These are phyloP conservation scores for Craterocephalus amniculus DNA, from an alignment of 2,797 vertebrate species.

Conservation along the genomic window DNA sequence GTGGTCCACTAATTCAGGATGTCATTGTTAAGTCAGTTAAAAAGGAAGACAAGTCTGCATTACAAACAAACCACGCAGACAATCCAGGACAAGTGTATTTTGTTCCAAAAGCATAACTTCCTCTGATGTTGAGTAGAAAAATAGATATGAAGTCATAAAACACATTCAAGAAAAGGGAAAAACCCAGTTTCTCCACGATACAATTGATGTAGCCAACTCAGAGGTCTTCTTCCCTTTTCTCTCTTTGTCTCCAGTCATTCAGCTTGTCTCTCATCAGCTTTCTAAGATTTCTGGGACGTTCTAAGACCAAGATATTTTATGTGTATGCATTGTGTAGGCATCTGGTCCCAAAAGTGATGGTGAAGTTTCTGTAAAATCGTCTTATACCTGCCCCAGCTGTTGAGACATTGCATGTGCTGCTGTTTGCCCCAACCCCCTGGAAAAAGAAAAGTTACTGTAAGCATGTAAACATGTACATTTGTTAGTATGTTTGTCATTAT, in stretches of 20 bases:
- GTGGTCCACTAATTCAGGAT: too few species aligned
- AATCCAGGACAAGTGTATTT: neutral
- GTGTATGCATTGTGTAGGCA: neutral
- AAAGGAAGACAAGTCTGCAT: neutral
- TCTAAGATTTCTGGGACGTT: constrained; percentile 2
- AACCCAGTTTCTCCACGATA: neutral
- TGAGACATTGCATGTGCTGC: too few species aligned
- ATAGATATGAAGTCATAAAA: neutral
- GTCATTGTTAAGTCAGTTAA: too few species aligned
- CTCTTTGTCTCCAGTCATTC: constrained; percentile 7
- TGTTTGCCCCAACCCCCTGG: too few species aligned
- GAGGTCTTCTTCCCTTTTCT: constrained; percentile 32
- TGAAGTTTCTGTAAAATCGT: constrained; percentile 1
- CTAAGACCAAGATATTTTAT: too few species aligned
- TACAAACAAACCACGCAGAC: neutral
- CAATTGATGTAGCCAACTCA: neutral
- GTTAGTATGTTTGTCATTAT: neutral
- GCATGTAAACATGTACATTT: neutral
- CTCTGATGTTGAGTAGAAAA: neutral
- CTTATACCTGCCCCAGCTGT: too few species aligned
- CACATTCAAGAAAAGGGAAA: neutral
- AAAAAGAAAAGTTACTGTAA: too few species aligned
- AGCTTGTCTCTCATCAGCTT: constrained; percentile 37
- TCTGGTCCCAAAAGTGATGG: neutral
- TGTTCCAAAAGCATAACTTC: neutral